A percentile compares a stretch with the other conserved stretches of the same genome.
phyloP scores from a whole-genome alignment of 2,113 vertebrate genomes.

The Bombycilla garrulus region DNA sequence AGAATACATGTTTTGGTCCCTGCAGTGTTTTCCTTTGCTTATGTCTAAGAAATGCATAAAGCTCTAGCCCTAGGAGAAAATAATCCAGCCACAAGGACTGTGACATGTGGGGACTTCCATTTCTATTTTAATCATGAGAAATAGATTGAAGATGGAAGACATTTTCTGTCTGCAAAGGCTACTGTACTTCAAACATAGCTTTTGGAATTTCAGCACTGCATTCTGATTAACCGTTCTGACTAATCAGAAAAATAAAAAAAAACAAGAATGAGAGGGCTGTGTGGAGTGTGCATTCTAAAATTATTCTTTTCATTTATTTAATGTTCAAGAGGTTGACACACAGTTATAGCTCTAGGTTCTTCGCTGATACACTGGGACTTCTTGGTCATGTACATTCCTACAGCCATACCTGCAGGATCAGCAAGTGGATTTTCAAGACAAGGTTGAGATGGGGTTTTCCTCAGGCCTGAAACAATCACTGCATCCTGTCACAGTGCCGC shows the following conservation, averaged over 20 bases:
- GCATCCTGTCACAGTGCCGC: neutral
- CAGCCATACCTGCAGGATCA: neutral
- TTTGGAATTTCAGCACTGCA: constrained; percentile 27
- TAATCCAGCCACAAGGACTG: neutral
- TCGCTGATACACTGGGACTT: neutral
- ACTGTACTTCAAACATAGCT: neutral
- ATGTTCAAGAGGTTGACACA: neutral
- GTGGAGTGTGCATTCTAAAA: neutral
- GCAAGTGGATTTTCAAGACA: neutral
- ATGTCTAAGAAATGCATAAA: constrained; percentile 11
- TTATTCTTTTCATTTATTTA: neutral
- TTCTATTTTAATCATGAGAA: constrained; percentile 55
- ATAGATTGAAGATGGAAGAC: neutral
- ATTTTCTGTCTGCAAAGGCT: constrained; percentile 31
- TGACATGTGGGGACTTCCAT: neutral
- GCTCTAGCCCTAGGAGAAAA: neutral
- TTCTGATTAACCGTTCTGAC: neutral
- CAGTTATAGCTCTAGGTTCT: neutral
- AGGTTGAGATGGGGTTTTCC: neutral
- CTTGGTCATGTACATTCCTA: neutral
- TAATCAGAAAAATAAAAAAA: neutral
- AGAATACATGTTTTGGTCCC: neutral
- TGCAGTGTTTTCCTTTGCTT: neutral
- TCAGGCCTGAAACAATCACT: neutral
- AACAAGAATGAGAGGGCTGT: neutral